Percentiles rank a stretch among this genome's conserved stretches.
Evolutionary conservation across 1,140 invertebrate genomes (phyloP).

Genomic region (Drosophila kikkawai): DNA sequence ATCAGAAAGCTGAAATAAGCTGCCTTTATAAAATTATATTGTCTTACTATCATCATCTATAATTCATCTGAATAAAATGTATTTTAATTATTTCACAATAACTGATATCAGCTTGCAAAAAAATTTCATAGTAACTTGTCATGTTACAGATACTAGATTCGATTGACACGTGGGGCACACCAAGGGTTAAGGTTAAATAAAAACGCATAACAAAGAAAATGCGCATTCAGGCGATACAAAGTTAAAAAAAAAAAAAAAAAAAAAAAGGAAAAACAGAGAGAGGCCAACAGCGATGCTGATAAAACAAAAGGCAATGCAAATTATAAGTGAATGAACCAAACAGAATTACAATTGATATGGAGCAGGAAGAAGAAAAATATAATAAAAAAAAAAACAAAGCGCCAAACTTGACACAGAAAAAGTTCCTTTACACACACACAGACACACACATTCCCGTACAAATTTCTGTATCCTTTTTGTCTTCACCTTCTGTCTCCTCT

Average conservation of each 20-base stretch:
- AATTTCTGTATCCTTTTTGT: conserved; percentile 81
- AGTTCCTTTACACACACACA: conserved; percentile 15
- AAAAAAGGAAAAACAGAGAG: background rate
- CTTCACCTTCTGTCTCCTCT: conserved; percentile 30
- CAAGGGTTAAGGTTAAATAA: conserved; percentile 41
- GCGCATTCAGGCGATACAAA: conserved; percentile 29
- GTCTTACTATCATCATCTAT: background rate
- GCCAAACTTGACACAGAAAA: conserved; percentile 64
- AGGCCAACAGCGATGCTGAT: conserved; percentile 21
- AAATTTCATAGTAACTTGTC: background rate
- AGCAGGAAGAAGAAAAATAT: conserved; percentile 4
- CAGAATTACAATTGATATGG: conserved; percentile 29
- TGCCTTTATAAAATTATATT: background rate
- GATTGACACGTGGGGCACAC: conserved; percentile 4
- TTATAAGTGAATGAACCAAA: conserved; percentile 33
- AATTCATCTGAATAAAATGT: background rate
- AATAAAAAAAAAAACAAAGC: conserved; percentile 35
- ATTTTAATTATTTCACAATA: background rate
- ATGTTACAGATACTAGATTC: conserved; percentile 8
- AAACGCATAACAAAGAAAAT: conserved; percentile 54
- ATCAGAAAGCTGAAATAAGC: background rate
- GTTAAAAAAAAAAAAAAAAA: conserved; percentile 17
- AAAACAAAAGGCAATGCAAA: conserved; percentile 48
- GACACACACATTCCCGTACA: conserved; percentile 2
- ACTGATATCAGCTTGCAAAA: background rate